Evolutionary conservation across 1,140 invertebrate genomes (phyloP).

Genomic region (Agraylea sexmaculata): DNA sequence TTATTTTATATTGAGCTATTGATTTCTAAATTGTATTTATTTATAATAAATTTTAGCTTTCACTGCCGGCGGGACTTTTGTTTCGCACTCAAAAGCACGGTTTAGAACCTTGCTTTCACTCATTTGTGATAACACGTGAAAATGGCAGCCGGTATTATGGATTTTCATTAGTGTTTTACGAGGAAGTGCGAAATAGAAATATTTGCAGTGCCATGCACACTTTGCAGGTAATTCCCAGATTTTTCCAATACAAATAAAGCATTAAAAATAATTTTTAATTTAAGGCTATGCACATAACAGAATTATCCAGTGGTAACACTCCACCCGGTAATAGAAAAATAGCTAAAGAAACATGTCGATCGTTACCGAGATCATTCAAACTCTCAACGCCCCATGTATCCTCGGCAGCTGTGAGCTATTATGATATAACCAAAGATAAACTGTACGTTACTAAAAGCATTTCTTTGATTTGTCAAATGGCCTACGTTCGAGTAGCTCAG

Average conservation of each 20-base stretch:
- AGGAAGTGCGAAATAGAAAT: conserved; percentile 83
- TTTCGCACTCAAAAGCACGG: conserved; percentile 91
- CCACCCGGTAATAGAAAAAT: conserved; percentile 45
- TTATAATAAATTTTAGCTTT: conserved; percentile 57
- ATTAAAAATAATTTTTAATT: conserved; percentile 22
- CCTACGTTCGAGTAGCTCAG: conserved; percentile 75
- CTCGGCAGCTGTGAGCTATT: conserved; percentile 68
- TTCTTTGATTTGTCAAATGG: conserved; percentile 78
- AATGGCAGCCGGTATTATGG: conserved; percentile 91
- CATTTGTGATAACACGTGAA: conserved; percentile 93
- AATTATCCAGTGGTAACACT: conserved; percentile 70
- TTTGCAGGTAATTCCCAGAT: conserved; percentile 54
- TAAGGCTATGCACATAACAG: conserved; percentile 82
- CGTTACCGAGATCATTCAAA: conserved; percentile 79
- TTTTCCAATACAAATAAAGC: conserved; percentile 4
- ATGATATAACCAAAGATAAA: conserved; percentile 86
- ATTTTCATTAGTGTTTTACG: conserved; percentile 89
- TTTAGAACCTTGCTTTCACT: conserved; percentile 83
- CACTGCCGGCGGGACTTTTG: conserved; percentile 81
- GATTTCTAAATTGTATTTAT: conserved; percentile 15
- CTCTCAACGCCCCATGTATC: conserved; percentile 62
- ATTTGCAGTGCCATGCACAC: conserved; percentile 92
- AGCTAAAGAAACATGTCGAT: conserved; percentile 55
- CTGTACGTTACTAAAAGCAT: conserved; percentile 93
- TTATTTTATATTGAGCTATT: neutral